Conservation (phyloP, 2,797 vertebrate species). For the Ceryle rudis region DNA sequence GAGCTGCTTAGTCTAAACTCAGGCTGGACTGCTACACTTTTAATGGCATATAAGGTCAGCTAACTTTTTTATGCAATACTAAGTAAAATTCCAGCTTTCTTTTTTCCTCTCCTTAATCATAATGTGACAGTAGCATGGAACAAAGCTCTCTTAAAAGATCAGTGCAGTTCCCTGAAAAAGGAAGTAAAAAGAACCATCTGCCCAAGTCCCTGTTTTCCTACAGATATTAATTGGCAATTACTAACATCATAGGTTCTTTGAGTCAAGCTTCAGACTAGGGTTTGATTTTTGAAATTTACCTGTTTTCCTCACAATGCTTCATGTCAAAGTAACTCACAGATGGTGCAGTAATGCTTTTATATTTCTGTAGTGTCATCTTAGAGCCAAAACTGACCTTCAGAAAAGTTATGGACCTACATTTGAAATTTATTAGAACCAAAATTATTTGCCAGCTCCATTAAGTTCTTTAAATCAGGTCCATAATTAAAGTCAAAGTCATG, state of each 20-base stretch:
- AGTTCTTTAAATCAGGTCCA: conserved; percentile 26
- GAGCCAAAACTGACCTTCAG: background rate
- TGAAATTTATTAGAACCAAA: conserved; percentile 32
- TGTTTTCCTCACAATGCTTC: background rate
- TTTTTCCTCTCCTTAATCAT: background rate
- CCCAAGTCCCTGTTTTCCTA: background rate
- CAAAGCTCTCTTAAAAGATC: conserved; percentile 11
- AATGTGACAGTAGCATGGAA: background rate
- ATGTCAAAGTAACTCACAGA: conserved; percentile 21
- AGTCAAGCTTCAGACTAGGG: background rate
- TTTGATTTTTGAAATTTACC: conserved; percentile 4
- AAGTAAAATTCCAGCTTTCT: background rate
- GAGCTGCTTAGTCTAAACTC: background rate
- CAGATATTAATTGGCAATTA: conserved; percentile 11
- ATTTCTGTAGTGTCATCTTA: background rate
- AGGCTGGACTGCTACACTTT: background rate
- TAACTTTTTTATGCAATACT: background rate
- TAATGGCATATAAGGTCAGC: background rate
- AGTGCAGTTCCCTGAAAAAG: background rate
- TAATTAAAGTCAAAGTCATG: conserved; percentile 43
- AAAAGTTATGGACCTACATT: background rate
- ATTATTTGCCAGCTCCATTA: conserved; percentile 33
- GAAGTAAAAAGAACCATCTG: background rate
- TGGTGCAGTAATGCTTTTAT: conserved; percentile 5
- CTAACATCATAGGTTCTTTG: background rate